Evolutionary conservation across 2,113 vertebrate genomes (phyloP).

Genomic region (Cyprinodon tularosa): DNA sequence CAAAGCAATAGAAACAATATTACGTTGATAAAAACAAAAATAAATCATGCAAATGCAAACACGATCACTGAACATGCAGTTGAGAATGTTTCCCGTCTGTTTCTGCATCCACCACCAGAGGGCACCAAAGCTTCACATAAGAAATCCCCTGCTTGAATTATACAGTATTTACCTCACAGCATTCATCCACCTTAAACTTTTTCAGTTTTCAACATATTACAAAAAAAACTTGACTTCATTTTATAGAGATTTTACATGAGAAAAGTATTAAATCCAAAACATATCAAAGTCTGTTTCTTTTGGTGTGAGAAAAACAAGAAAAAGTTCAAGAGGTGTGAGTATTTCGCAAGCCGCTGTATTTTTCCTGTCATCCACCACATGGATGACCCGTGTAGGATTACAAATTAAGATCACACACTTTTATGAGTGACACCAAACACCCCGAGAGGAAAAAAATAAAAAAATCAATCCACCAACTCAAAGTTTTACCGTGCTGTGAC

Average conservation of each 20-base stretch:
- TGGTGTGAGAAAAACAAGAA: neutral
- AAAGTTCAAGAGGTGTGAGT: neutral
- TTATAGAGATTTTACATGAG: neutral
- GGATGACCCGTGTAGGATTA: conserved; percentile 20
- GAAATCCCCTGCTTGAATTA: conserved; percentile 2
- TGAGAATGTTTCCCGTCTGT: neutral
- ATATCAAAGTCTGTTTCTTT: neutral
- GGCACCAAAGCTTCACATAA: conserved; percentile 27
- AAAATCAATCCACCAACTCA: conserved; percentile 5
- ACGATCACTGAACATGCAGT: conserved; percentile 25
- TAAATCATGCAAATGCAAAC: conserved; percentile 56
- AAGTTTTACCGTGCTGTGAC: conserved; percentile 85
- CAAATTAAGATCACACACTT: neutral
- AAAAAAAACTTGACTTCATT: neutral
- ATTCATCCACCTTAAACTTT: neutral
- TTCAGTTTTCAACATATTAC: neutral
- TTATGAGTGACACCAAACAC: conserved; percentile 15
- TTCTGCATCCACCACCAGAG: conserved; percentile 37
- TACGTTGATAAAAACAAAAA: neutral
- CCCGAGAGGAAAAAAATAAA: neutral
- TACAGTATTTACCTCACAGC: neutral
- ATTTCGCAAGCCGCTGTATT: neutral
- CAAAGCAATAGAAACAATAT: conserved; percentile 4
- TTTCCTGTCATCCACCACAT: conserved; percentile 8
- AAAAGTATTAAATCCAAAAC: neutral